phyloP scores from a whole-genome alignment of 2,113 vertebrate genomes.

The Eretmochelys imbricata region DNA sequence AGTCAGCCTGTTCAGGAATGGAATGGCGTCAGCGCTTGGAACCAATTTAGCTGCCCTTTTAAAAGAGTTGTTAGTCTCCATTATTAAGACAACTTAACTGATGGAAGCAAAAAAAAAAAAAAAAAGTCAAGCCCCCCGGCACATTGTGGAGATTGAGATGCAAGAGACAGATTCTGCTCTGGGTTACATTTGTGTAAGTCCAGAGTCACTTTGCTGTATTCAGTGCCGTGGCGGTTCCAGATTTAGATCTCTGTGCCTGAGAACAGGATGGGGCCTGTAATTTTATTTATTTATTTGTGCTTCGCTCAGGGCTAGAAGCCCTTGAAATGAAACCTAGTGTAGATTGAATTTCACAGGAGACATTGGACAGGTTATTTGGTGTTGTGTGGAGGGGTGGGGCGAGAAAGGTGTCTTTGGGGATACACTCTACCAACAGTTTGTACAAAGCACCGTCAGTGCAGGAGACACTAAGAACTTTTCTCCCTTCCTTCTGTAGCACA shows the following conservation, averaged over 20 bases:
- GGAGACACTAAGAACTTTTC: background rate
- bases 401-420: background rate
- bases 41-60: slow-evolving; percentile 30
- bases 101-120: background rate
- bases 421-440: background rate
- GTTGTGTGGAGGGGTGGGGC: background rate
- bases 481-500: background rate
- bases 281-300: background rate
- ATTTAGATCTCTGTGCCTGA: background rate
- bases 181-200: background rate
- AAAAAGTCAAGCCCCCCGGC: background rate
- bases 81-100: slow-evolving; percentile 20
- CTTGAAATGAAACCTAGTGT: background rate
- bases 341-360: background rate
- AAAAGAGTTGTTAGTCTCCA: slow-evolving; percentile 36
- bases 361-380: background rate
- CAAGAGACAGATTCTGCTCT: background rate
- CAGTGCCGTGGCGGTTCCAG: background rate
- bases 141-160: background rate
- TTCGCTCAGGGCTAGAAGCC: background rate
- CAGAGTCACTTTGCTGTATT: background rate
- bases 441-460: background rate
- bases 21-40: background rate
- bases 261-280: background rate
- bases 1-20: background rate